Evolutionary conservation across 2,113 vertebrate genomes (phyloP).

Genomic region (Myotis davidii): DNA sequence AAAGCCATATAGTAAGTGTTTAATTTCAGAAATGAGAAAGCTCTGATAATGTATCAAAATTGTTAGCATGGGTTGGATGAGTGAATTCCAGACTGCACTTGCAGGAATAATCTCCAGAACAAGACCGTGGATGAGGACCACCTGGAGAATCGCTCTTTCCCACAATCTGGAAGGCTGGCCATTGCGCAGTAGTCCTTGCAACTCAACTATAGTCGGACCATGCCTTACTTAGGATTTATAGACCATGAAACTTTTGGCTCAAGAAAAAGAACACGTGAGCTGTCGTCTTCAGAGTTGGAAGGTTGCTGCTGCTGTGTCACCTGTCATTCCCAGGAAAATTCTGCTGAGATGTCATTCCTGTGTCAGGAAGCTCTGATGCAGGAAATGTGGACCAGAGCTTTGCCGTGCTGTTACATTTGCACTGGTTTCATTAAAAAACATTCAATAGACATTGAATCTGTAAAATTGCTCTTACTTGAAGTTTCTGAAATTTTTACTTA

Average conservation of each 20-base stretch:
- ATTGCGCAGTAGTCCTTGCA: not conserved
- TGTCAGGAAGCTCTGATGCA: not conserved
- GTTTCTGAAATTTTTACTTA: not conserved
- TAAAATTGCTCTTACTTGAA: not conserved
- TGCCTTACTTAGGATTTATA: not conserved
- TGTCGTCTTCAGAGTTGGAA: not conserved
- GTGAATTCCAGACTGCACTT: not conserved
- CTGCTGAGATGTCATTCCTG: not conserved
- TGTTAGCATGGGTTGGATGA: not conserved
- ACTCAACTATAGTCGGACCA: not conserved
- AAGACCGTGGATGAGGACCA: not conserved
- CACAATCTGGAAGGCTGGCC: not conserved
- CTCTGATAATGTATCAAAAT: not conserved
- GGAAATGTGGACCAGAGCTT: not conserved
- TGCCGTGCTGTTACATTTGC: not conserved
- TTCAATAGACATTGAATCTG: not conserved
- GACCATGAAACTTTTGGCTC: not conserved
- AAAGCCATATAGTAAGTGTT: not conserved
- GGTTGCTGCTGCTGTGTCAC: not conserved
- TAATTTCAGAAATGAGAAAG: not conserved
- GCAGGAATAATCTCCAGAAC: not conserved
- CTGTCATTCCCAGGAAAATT: not conserved
- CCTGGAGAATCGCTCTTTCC: not conserved
- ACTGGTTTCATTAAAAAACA: not conserved
- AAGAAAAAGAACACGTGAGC: not conserved